Conservation (phyloP, 2,888 invertebrate species). For the Athalia cordata region DNA sequence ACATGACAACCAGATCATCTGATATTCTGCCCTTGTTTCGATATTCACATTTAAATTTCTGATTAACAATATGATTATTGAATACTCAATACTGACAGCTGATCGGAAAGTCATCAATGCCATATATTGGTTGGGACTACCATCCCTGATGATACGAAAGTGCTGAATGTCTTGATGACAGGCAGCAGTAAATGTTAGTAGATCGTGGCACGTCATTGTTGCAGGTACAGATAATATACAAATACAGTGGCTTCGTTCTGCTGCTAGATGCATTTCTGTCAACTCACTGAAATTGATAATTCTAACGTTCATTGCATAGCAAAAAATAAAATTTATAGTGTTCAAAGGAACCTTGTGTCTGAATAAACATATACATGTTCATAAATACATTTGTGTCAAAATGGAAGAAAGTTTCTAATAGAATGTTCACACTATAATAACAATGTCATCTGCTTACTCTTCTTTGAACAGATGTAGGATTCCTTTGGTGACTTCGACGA, state of each 20-base stretch:
- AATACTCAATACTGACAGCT: constrained; percentile 57
- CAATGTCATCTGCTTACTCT: constrained; percentile 80
- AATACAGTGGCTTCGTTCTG: constrained; percentile 85
- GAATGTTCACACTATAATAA: too few relatives aligned
- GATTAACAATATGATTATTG: background rate
- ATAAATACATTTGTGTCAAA: background rate
- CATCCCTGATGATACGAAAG: constrained; percentile 93
- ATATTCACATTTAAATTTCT: background rate
- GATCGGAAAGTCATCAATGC: constrained; percentile 87
- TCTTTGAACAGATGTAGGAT: constrained; percentile 98
- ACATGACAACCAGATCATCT: constrained; percentile 27
- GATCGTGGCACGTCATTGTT: constrained; percentile 92
- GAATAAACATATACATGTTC: too few relatives aligned
- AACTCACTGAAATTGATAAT: constrained; percentile 78
- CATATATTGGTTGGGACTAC: constrained; percentile 98
- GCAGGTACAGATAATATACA: constrained; percentile 94
- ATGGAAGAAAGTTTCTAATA: background rate
- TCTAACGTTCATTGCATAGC: constrained; percentile 13
- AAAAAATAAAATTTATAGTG: too few relatives aligned
- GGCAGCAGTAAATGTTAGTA: constrained; percentile 95
- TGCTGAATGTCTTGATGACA: constrained; percentile 93
- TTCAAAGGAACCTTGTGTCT: too few relatives aligned
- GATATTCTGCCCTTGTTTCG: background rate
- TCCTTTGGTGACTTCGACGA: constrained; percentile 97
- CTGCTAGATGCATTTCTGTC: constrained; percentile 81